Conservation (phyloP, 2,113 vertebrate genomes). For the Rhombomys opimus region DNA sequence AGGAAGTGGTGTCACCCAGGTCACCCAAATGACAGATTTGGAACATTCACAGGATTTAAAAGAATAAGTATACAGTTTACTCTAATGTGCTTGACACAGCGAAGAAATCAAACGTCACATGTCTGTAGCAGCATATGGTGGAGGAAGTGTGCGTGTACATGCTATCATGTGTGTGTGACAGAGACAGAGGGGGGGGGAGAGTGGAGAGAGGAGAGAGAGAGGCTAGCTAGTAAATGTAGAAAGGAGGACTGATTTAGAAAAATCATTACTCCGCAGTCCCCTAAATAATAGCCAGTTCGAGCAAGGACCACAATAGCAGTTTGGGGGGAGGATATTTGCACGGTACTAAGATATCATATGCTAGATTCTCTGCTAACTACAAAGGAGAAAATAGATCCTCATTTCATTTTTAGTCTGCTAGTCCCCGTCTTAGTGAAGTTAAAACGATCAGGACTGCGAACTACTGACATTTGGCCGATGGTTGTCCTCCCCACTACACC, state of each 20-base stretch:
- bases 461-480: background rate
- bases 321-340: background rate
- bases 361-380: background rate
- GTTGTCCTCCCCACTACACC: background rate
- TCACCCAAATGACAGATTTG: background rate
- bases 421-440: background rate
- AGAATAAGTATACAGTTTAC: background rate
- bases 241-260: slow-evolving; percentile 33
- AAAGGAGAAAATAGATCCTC: background rate
- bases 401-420: background rate
- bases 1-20: slow-evolving; percentile 1
- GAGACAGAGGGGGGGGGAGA: background rate
- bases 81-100: background rate
- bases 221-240: slow-evolving; percentile 21
- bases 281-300: background rate
- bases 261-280: background rate
- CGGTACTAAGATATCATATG: background rate
- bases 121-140: background rate
- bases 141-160: background rate
- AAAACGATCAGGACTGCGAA: background rate
- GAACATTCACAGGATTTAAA: slow-evolving; percentile 19
- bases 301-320: background rate
- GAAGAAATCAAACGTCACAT: slow-evolving; percentile 32
- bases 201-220: background rate
- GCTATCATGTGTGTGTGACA: too few species aligned